Base-by-base conservation (phyloP, 2,113 vertebrate species). In the Thamnaconus septentrionalis region DNA sequence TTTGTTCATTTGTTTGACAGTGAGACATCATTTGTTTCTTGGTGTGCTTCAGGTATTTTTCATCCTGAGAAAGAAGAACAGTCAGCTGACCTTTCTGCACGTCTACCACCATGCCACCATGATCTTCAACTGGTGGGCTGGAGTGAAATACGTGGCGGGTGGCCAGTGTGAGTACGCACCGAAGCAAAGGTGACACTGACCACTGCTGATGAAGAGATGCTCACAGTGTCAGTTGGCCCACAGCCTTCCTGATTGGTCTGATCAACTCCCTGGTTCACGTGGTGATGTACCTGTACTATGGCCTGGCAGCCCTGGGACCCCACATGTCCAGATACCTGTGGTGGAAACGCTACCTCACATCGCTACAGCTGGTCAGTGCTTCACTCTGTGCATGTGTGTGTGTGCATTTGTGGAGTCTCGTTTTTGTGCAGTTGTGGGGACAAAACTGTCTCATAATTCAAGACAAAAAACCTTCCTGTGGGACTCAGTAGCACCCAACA, bases 71-170 rank as follows among this genome's bases (percentile, higher is more conserved):
- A 93, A 94, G 81, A 93, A 94, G 75, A 88, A 91, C 71, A 90
- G 76, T 18, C 92, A 94, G 80, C 81, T 94, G 79, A 94, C 91
- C 47, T 94, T 94, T 73, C 92, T 95, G 8, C 92, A 93, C 3
- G 63, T 93, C 8, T 94, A 94, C 77, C 93, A 94, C 73, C 94
- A 94, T 0, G 76, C 85, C 59, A 93, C 93, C 8, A 90, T 94
- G 92, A 88, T 93, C 65, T 93, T 93, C 85, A 94, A 76, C 83
- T 94, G 91, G 87, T 93, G 91, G 90, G 80, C 89, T 3, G 93
- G 92, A 4, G 88, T 94, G 40, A 94, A 94, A 83, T 94, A 91
- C 0, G 71, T 93, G 56, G 88, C 92, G 7, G 92, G 91, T 48
- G 92, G 90, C 62, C 92, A 93, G 87, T 92, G 94, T 94, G 87